Base-by-base conservation (phyloP, 2,113 vertebrate species). In the Rhombomys opimus region DNA sequence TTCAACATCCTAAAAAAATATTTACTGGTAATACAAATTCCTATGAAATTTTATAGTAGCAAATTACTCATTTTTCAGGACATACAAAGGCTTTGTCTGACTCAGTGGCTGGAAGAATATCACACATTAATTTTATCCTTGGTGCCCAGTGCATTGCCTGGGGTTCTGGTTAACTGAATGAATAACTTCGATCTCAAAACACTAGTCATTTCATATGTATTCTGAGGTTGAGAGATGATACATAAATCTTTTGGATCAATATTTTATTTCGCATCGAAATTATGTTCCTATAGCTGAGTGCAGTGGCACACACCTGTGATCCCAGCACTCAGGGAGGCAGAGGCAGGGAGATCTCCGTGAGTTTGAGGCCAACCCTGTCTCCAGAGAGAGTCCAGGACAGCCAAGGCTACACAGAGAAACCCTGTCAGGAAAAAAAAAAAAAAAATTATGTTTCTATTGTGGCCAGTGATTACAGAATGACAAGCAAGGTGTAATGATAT, bases 21-120 rank as follows among this genome's bases (percentile, higher is more conserved):
- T 46, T 46, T 46, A 46, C 46, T 46, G 46, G 46, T 46, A 46
- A 46, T 46, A 46, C 46, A 46, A 46, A 46, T 46, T 5, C 46
- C 46, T 46, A 46, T 46, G 46, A 46, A 46, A 5, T 46, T 46
- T 46, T 46, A 46, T 46, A 46, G 46, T 46, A 46, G 46, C 46
- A 46, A 46, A 46, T 73, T 72, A 85, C 92, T 96, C 84, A 80
- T 65, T 90, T 57, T 89, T 89, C 92, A 95, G 25, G 46, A 77
- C 22, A 76, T 54, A 76, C 27, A 76, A 93, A 87, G 91, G n/a
- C 52, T 80, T 80, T 89, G 67, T 93, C 32, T 91, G 91, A 61
- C 50, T 68, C 9, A 0, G 38, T 27, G 6, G 23, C 38, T 72
- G 41, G 35, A 15, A 75, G 32, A 5, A 63, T 25, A 8, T 38